These are phyloP conservation scores for Sesamia inferens DNA, from an alignment of 2,888 invertebrate genomes.

Conservation along the genomic window DNA sequence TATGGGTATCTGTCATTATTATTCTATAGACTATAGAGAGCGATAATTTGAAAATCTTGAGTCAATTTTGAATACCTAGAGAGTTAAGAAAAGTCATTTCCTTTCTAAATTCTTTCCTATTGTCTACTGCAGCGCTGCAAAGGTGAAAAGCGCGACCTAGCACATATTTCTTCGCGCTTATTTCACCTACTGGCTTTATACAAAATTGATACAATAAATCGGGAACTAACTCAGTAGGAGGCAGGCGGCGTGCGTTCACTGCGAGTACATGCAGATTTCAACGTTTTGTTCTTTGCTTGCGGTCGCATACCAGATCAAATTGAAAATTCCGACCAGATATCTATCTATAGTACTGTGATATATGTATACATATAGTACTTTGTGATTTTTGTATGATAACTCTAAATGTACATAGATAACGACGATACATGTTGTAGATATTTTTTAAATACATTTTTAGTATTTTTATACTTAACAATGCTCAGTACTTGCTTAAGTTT, in stretches of 20 bases:
- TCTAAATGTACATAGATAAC: conserved; percentile 32
- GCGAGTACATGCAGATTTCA: conserved; percentile 78
- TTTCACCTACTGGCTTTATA: conserved; percentile 68
- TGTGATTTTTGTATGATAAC: conserved; percentile 22
- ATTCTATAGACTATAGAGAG: not conserved
- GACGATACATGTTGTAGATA: not conserved
- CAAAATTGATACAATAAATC: conserved; percentile 83
- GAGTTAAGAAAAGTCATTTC: conserved; percentile 28
- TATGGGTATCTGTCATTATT: not conserved
- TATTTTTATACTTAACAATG: not conserved
- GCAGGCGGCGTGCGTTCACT: conserved; percentile 63
- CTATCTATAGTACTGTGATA: conserved; percentile 45
- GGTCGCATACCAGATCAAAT: conserved; percentile 80
- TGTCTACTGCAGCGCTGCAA: conserved; percentile 41
- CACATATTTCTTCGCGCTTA: conserved; percentile 59
- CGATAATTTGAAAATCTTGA: not conserved
- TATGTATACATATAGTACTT: conserved; percentile 11
- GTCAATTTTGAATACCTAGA: not conserved
- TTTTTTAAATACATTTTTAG: not conserved
- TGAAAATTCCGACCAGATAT: conserved; percentile 82
- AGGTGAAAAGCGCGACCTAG: conserved; percentile 55
- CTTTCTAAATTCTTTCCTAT: conserved; percentile 52
- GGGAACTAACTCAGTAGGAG: conserved; percentile 71
- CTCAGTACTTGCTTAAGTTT: not conserved
- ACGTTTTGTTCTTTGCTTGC: conserved; percentile 77